A percentile compares a stretch with the other conserved stretches of the same genome.
Conservation (phyloP, 2,888 invertebrate species). For the Pachymerium ferrugineum region DNA sequence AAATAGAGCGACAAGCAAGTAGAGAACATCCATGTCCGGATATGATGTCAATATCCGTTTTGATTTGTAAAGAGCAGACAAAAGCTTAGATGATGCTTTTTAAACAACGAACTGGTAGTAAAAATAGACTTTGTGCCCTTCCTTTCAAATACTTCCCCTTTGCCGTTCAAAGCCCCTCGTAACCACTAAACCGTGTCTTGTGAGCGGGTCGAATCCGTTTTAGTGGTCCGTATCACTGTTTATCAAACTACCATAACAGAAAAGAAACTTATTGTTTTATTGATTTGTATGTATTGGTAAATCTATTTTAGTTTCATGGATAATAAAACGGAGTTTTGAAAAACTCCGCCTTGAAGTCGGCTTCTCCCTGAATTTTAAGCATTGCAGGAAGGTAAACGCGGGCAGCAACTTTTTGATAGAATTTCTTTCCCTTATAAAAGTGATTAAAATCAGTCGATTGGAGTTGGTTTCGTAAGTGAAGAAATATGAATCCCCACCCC, state of each 20-base stretch:
- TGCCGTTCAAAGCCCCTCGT: not conserved
- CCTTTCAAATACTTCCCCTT: not conserved
- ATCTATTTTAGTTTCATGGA: too few relatives aligned
- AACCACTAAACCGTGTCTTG: not conserved
- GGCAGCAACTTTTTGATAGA: not conserved
- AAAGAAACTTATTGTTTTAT: too few relatives aligned
- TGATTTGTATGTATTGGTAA: too few relatives aligned
- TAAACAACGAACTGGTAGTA: not conserved
- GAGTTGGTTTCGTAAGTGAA: not conserved
- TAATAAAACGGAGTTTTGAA: too few relatives aligned
- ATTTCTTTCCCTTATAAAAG: not conserved
- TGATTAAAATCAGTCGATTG: not conserved
- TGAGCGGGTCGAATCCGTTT: not conserved
- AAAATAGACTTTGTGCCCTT: not conserved
- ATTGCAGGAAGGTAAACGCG: not conserved
- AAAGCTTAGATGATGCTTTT: not conserved
- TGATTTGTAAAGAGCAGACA: not conserved
- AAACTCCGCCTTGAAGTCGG: not conserved
- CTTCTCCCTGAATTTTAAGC: not conserved
- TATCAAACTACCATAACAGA: not conserved
- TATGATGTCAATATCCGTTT: conserved; percentile 8
- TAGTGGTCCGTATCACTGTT: not conserved
- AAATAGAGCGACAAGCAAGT: not conserved
- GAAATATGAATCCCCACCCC: conserved; percentile 2
- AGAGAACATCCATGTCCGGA: not conserved